Conservation (phyloP, 2,113 vertebrate genomes). For the Axis porcinus region DNA sequence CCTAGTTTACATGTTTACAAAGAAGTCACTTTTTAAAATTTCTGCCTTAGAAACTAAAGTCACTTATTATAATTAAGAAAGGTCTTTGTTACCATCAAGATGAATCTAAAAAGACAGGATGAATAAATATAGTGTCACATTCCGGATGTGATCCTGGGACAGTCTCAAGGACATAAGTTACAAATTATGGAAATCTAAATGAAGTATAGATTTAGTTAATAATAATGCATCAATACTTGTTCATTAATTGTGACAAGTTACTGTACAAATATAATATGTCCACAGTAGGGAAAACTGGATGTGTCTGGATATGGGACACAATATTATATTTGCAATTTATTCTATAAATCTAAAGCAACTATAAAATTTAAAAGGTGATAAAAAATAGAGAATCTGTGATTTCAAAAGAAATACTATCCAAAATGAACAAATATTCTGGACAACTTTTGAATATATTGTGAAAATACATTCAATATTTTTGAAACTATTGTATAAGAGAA, state of each 20-base stretch:
- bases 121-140: neutral
- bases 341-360: neutral
- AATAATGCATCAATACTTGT: neutral
- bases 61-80: neutral
- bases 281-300: neutral
- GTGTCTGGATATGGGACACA: too few species aligned
- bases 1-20: neutral
- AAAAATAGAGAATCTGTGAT: neutral
- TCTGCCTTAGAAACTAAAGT: neutral
- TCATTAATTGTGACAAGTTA: neutral
- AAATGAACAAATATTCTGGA: neutral
- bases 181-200: neutral
- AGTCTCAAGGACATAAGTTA: neutral
- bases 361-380: neutral
- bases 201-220: neutral
- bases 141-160: neutral
- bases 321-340: neutral
- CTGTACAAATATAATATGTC: neutral
- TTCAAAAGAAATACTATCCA: neutral
- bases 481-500: neutral
- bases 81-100: neutral
- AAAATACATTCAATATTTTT: neutral
- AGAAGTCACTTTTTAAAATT: neutral
- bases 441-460: neutral
- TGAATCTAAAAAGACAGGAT: neutral